These are phyloP conservation scores for Isotomurus palustris DNA, from an alignment of 2,888 invertebrate species.

Conservation along the genomic window DNA sequence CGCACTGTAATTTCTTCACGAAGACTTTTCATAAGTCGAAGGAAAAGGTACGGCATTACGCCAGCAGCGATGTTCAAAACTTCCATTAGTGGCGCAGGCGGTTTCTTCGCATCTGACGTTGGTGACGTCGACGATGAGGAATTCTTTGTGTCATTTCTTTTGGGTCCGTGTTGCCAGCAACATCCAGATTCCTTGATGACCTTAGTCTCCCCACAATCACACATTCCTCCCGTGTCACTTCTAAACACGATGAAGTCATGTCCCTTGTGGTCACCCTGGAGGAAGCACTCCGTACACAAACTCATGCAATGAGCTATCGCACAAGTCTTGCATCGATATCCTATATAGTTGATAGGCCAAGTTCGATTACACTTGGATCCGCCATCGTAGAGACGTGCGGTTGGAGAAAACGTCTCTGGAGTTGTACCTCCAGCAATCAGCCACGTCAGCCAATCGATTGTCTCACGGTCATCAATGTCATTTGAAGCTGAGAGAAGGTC, in stretches of 20 bases:
- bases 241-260: conserved; percentile 59
- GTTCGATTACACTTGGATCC: conserved; percentile 95
- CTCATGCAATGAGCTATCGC: conserved; percentile 57
- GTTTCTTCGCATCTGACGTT: conserved; percentile 23
- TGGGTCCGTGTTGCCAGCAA: conserved; percentile 25
- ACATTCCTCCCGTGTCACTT: conserved; percentile 57
- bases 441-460: conserved; percentile 87
- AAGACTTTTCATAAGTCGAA: conserved; percentile 52
- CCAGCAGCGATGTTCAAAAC: conserved; percentile 52
- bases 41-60: conserved; percentile 53
- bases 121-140: not conserved
- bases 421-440: conserved; percentile 86
- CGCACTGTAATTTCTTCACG: conserved; percentile 49
- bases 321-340: conserved; percentile 57
- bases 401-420: conserved; percentile 86
- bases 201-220: conserved; percentile 56
- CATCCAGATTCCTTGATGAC: conserved; percentile 55
- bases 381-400: conserved; percentile 87
- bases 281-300: conserved; percentile 56
- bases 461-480: conserved; percentile 82
- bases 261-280: conserved; percentile 55
- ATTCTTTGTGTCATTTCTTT: conserved; percentile 5
- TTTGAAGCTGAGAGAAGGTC: conserved; percentile 74
- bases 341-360: conserved; percentile 80
- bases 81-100: conserved; percentile 49